These are phyloP conservation scores for Gambelia wislizenii DNA, from an alignment of 2,797 vertebrate species.

Conservation along the genomic window DNA sequence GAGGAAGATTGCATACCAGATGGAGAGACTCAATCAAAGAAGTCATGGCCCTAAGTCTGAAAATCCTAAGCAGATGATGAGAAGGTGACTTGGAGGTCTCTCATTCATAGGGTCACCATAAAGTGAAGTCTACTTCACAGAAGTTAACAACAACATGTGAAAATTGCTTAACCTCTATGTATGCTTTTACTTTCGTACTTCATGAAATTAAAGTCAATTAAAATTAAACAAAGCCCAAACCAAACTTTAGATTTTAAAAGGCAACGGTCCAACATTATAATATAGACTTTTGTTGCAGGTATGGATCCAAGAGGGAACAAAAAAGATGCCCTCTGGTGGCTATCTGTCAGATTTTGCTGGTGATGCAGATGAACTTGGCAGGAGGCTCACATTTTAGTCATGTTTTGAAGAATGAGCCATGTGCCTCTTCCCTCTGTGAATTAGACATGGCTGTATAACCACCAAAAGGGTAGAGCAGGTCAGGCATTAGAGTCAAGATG, in stretches of 20 bases:
- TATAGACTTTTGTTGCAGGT: slow-evolving; percentile 36
- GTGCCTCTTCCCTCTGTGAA: not conserved
- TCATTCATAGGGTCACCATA: no score
- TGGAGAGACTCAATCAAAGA: no score
- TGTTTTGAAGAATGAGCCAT: rapidly evolving
- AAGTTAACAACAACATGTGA: no score
- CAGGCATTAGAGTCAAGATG: slow-evolving; percentile 11
- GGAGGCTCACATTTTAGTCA: rapidly evolving
- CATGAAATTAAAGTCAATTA: not conserved
- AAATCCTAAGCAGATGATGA: no score
- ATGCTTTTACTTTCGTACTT: not conserved
- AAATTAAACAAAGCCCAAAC: slow-evolving; percentile 8
- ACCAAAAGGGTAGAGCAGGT: slow-evolving; percentile 5
- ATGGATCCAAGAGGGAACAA: slow-evolving; percentile 64
- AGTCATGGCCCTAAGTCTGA: no score
- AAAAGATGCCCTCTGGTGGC: slow-evolving; percentile 79
- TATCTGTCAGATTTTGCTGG: not conserved
- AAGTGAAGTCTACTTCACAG: no score
- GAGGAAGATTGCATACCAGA: no score
- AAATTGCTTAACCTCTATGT: not conserved
- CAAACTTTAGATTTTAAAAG: not conserved
- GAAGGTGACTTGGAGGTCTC: no score
- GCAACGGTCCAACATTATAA: not conserved
- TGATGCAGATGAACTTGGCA: not conserved
- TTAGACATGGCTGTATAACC: not conserved